Evolutionary conservation across 2,888 invertebrate species (phyloP).

Genomic region (Chirona hameri): DNA sequence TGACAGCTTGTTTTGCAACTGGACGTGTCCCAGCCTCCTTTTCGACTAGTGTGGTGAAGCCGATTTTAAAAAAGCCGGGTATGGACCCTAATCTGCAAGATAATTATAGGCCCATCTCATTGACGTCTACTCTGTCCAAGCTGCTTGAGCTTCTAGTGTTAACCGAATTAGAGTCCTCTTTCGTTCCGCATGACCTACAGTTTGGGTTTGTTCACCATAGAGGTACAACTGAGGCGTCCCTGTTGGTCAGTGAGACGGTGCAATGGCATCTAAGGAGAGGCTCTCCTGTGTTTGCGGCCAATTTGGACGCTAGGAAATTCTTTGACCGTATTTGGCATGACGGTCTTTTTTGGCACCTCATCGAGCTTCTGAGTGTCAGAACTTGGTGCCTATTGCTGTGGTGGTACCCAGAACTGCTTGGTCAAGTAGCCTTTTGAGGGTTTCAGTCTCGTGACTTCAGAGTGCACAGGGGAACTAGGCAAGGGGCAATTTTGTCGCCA

Average conservation of each 20-base stretch:
- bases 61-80: too few species aligned
- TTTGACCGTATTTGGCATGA: neutral
- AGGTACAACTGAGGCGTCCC: neutral
- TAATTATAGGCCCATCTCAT: neutral
- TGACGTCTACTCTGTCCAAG: neutral
- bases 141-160: neutral
- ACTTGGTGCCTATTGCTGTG: too few species aligned
- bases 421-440: neutral
- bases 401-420: neutral
- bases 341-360: neutral
- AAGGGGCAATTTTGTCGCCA: neutral
- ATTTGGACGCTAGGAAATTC: neutral
- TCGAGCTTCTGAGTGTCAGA: neutral
- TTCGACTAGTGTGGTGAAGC: too few species aligned
- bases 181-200: neutral
- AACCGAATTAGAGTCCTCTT: neutral
- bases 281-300: neutral
- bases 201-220: neutral
- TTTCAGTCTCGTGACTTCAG: neutral
- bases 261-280: neutral
- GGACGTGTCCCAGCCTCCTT: too few species aligned
- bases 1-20: too few species aligned
- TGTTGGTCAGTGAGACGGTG: neutral
- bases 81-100: too few species aligned
- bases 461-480: neutral